These are phyloP conservation scores for Teleogryllus oceanicus DNA, from an alignment of 2,888 invertebrate genomes.

Conservation along the genomic window DNA sequence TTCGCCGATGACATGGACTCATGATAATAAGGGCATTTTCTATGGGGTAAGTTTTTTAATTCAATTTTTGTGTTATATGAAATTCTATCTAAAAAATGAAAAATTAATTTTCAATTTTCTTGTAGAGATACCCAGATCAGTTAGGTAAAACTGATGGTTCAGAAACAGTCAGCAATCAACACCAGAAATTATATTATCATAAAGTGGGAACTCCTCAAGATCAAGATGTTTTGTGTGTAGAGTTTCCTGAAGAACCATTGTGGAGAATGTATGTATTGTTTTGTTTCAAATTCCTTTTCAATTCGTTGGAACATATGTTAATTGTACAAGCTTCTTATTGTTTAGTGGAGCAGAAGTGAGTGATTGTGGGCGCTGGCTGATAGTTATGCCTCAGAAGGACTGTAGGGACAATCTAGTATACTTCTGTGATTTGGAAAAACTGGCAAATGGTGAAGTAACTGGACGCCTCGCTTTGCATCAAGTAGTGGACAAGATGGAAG, in stretches of 20 bases:
- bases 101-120: conserved; percentile 34
- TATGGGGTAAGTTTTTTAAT: conserved; percentile 65
- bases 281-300: neutral
- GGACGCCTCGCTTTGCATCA: conserved; percentile 68
- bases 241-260: conserved; percentile 83
- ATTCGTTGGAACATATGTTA: neutral
- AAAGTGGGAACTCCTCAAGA: conserved; percentile 77
- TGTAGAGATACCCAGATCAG: conserved; percentile 75
- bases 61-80: neutral
- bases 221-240: conserved; percentile 81
- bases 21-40: conserved; percentile 91
- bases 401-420: conserved; percentile 89
- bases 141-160: conserved; percentile 86
- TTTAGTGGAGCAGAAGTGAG: conserved; percentile 77
- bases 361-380: conserved; percentile 85
- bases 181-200: conserved; percentile 95
- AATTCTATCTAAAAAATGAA: neutral
- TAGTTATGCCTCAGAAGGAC: conserved; percentile 78
- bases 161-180: conserved; percentile 78
- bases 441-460: conserved; percentile 56
- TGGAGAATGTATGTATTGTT: conserved; percentile 74
- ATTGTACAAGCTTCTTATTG: neutral
- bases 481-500: conserved; percentile 84
- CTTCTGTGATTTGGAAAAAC: conserved; percentile 68
- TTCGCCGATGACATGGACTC: conserved; percentile 88